phyloP scores from a whole-genome alignment of 2,888 invertebrate species.

The Parnassius glacialis region DNA sequence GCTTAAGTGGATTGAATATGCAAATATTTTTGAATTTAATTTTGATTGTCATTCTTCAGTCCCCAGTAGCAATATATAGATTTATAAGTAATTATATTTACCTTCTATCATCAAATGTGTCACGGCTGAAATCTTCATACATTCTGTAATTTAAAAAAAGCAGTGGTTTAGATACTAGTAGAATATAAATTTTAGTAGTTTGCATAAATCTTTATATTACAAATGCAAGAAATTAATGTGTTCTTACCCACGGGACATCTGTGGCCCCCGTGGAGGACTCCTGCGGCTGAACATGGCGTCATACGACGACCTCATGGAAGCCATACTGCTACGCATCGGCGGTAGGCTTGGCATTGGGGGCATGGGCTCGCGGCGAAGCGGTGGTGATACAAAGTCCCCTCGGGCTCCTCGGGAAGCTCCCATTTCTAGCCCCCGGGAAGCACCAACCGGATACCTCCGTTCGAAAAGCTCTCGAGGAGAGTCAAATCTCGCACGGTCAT shows the following conservation, averaged over 20 bases:
- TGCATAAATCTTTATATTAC: too few relatives aligned
- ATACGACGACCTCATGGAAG: slow-evolving; percentile 86
- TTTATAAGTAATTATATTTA: neutral
- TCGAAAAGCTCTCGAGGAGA: slow-evolving; percentile 90
- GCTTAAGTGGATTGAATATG: too few relatives aligned
- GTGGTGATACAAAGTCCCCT: slow-evolving; percentile 86
- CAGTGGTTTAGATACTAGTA: neutral
- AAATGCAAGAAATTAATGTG: too few relatives aligned
- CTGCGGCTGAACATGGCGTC: slow-evolving; percentile 92
- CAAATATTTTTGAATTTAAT: too few relatives aligned
- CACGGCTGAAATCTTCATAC: slow-evolving; percentile 94
- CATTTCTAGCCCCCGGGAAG: slow-evolving; percentile 77
- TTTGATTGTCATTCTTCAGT: too few relatives aligned
- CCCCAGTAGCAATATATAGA: too few relatives aligned
- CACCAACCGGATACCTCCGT: slow-evolving; percentile 86
- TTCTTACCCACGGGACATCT: slow-evolving; percentile 77
- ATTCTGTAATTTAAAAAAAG: slow-evolving; percentile 73
- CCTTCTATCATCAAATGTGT: slow-evolving; percentile 93
- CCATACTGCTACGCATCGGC: slow-evolving; percentile 81
- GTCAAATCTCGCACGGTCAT: slow-evolving; percentile 88
- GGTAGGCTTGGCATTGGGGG: slow-evolving; percentile 89
- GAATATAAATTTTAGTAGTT: slow-evolving; percentile 4
- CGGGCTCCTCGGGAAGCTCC: slow-evolving; percentile 76
- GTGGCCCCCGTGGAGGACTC: slow-evolving; percentile 85
- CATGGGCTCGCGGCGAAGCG: slow-evolving; percentile 88